phyloP scores from a whole-genome alignment of 2,888 invertebrate genomes.

The Pseudeuparius sepicola region DNA sequence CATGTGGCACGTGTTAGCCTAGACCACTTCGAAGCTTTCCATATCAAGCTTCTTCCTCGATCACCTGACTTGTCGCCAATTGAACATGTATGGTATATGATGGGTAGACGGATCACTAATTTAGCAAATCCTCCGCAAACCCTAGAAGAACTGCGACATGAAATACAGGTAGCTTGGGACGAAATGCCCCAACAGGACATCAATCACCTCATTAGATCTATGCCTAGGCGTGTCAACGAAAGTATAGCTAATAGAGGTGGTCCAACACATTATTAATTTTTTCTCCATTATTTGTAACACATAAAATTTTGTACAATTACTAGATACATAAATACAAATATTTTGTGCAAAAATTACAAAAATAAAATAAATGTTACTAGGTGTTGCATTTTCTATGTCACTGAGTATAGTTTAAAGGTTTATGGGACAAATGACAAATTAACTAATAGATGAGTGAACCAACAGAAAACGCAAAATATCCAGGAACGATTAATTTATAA shows the following conservation, averaged over 20 bases:
- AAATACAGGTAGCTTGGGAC: conserved; percentile 1
- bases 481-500: too few relatives aligned
- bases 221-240: conserved; percentile 1
- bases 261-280: conserved; percentile 1
- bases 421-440: too few relatives aligned
- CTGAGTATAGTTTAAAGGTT: too few relatives aligned
- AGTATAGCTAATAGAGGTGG: not conserved
- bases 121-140: not conserved
- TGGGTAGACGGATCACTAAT: not conserved
- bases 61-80: not conserved
- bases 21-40: not conserved
- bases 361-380: conserved; percentile 1
- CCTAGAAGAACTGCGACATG: not conserved
- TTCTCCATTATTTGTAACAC: not conserved
- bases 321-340: not conserved
- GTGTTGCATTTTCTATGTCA: not conserved
- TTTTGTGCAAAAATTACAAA: not conserved
- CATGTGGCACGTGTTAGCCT: conserved; percentile 1
- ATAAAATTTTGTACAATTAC: not conserved
- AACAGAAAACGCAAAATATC: too few relatives aligned
- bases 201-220: not conserved
- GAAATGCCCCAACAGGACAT: conserved; percentile 1
- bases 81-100: conserved; percentile 1
- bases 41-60: not conserved
- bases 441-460: too few relatives aligned